Evolutionary conservation across 2,797 vertebrate genomes (phyloP), one percentile per base, ranked within the genome.

Genomic region (Xiphophorus birchmanni): DNA sequence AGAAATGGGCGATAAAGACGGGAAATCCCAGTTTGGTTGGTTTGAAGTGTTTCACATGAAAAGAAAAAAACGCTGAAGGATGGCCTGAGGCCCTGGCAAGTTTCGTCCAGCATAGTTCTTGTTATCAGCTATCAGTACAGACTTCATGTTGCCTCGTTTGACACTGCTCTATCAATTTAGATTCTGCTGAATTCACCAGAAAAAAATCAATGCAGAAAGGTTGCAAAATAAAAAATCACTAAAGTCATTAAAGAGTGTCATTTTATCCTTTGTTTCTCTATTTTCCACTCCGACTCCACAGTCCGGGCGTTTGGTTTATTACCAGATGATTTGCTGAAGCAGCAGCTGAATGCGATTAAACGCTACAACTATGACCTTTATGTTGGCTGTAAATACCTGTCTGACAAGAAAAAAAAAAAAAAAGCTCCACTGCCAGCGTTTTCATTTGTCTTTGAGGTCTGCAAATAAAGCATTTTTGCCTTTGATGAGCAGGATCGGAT

Each of bases 401-500:
- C 81, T 0, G 13, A 76, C 80, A 69, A 76, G 79, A 84, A 85
- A 82, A 48, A 47, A 56, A 56, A 13, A 45, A n/a, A 44, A 47
- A 47, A 0, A 54, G 3, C 23, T 26, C n/a, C 32, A 35, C 29
- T 3, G 29, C 50, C 52, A 37, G 73, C 77, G 58, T 83, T 80
- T 82, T 79, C 10, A 71, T 65, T 79, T 71, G n/a, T 0, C 7
- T 15, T 23, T 81, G 47, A 37, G 71, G 54, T 47, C 83, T 84
- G 80, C 83, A 91, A 87, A 88, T 86, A n/a, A n/a, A 60, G 35
- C 76, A 75, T 52, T 83, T 45, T 47, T 42, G 8, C 4, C 40
- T 69, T 26, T 47, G 75, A 86, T 50, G 79, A 81, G 73, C 72
- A 42, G 69, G 56, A 23, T 50, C 73, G n/a, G 76, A 81, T 87